Evolutionary conservation across 2,797 vertebrate species (phyloP).

Genomic region (Emys orbicularis): DNA sequence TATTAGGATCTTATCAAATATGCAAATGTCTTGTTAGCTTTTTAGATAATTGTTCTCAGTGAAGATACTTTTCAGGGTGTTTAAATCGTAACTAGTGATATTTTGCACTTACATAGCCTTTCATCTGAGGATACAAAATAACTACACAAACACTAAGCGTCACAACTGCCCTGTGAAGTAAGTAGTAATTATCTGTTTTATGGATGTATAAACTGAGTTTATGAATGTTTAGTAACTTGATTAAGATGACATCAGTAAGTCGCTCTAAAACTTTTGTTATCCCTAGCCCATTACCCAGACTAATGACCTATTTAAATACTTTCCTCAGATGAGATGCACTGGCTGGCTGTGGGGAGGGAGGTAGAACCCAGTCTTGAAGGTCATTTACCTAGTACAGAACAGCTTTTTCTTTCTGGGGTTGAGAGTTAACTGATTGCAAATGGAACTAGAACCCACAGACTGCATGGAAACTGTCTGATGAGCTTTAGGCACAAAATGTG

Average conservation of each 20-base stretch:
- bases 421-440: background rate
- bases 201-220: background rate
- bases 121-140: background rate
- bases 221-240: background rate
- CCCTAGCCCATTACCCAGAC: background rate
- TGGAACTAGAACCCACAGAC: background rate
- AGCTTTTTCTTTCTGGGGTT: background rate
- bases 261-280: background rate
- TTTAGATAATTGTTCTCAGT: background rate
- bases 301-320: rapidly evolving
- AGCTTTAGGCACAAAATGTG: background rate
- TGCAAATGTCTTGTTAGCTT: background rate
- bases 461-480: background rate
- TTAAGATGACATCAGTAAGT: background rate
- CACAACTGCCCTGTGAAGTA: background rate
- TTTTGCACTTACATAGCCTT: background rate
- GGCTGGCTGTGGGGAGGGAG: background rate
- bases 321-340: background rate
- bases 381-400: background rate
- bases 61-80: background rate
- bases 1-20: background rate
- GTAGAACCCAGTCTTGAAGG: background rate
- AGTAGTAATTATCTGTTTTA: background rate
- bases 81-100: background rate
- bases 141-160: background rate